Evolutionary conservation across 2,797 vertebrate species (phyloP), one percentile per base, ranked within the genome.

Genomic region (Chelon auratus): DNA sequence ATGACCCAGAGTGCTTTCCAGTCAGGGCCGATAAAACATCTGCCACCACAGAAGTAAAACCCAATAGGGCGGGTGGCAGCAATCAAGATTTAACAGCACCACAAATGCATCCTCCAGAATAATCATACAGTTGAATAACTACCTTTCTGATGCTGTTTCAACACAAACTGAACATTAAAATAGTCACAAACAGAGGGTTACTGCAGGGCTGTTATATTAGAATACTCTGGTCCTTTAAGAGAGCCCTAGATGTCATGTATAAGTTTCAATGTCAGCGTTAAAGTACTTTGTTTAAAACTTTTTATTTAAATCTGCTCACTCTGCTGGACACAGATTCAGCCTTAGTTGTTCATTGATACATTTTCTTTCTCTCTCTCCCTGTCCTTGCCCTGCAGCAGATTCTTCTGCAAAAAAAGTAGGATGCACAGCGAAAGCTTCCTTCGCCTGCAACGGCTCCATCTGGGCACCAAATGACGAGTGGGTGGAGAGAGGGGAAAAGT

Each of bases 391-490:
- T 63, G 59, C 77, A 84, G 85, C 52, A 57, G 56, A 56, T 77
- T 64, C 68, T 59, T 51, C 65, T 60, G 78, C 43, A 42, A 69
- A 80, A 85, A 80, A 85, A 70, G 50, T 72, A 73, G 68, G 77
- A 37, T 56, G 69, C 81, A 79, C 77, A 69, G 83, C 62, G 53
- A 75, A 68, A 70, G 70, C 74, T 72, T 82, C 48, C 71, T 75
- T 83, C 15, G 60, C 63, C 78, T 76, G 77, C 59, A 64, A 83
- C 20, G 48, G 64, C 58, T 90, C 87, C 90, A 92, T 93, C 90
- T 91, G 87, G 75, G 55, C 65, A 55, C 80, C 77, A 78, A 87
- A 87, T 68, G 76, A 85, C 43, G 57, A 83, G 83, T 89, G 67
- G 81, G 82, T 69, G 81, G 72, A 83, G 61, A 60, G 66, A 71